Evolutionary conservation across 1,140 invertebrate species (phyloP).

Genomic region (Drosophila eugracilis): DNA sequence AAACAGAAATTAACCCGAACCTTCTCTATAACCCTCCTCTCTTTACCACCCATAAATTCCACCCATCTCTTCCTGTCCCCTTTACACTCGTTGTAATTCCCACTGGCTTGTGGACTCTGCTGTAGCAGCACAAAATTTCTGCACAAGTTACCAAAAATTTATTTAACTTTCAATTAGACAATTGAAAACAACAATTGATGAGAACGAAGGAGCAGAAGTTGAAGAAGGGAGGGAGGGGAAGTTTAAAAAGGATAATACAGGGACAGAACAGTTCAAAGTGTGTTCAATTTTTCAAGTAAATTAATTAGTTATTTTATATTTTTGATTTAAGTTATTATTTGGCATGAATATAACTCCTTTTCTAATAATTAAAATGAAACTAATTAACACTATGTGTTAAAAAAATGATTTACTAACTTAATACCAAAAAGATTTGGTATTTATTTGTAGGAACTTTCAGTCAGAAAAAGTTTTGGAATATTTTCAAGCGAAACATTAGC

Average conservation of each 20-base stretch:
- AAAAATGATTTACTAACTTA: too few relatives aligned
- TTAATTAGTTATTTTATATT: not conserved
- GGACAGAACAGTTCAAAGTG: not conserved
- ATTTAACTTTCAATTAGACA: conserved; percentile 82
- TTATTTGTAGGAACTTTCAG: too few relatives aligned
- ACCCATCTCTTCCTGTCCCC: not conserved
- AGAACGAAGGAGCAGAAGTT: not conserved
- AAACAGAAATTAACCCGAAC: conserved; percentile 58
- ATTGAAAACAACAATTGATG: conserved; percentile 56
- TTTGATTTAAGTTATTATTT: too few relatives aligned
- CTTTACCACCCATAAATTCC: too few relatives aligned
- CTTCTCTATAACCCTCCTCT: not conserved
- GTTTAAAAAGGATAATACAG: not conserved
- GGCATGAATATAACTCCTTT: too few relatives aligned
- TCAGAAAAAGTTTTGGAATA: too few relatives aligned
- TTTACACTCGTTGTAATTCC: conserved; percentile 23
- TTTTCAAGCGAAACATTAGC: too few relatives aligned
- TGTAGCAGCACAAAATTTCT: conserved; percentile 71
- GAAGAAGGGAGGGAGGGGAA: not conserved
- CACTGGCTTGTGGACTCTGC: conserved; percentile 47
- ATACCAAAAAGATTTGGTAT: too few relatives aligned
- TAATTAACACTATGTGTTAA: too few relatives aligned
- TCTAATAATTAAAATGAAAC: too few relatives aligned
- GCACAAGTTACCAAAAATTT: conserved; percentile 71
- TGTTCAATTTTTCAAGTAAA: not conserved